phyloP scores from a whole-genome alignment of 2,113 vertebrate genomes.

The Chroicocephalus ridibundus region DNA sequence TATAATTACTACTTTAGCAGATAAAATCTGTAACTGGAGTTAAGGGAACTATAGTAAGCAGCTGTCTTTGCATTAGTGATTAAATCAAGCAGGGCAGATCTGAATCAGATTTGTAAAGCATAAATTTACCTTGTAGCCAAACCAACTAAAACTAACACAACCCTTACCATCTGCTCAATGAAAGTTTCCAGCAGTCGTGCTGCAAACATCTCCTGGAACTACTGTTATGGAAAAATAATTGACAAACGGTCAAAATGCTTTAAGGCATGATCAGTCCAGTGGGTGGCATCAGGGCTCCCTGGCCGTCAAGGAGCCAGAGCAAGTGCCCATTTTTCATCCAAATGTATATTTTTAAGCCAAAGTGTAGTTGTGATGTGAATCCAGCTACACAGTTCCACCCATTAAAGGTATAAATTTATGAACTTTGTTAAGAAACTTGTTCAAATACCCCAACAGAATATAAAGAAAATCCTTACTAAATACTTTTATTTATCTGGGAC shows the following conservation, averaged over 20 bases:
- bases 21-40: conserved; percentile 59
- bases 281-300: background rate
- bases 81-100: conserved; percentile 65
- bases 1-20: conserved; percentile 68
- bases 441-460: background rate
- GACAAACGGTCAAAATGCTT: conserved; percentile 4
- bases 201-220: conserved; percentile 38
- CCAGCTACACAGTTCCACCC: background rate
- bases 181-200: background rate
- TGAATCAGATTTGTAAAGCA: conserved; percentile 68
- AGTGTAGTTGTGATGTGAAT: background rate
- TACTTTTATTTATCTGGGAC: background rate
- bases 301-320: background rate
- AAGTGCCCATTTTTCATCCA: background rate
- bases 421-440: background rate
- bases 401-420: background rate
- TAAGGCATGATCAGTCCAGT: background rate
- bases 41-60: conserved; percentile 60
- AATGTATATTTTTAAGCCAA: background rate
- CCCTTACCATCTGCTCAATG: conserved; percentile 46
- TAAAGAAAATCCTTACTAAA: background rate
- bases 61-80: conserved; percentile 65
- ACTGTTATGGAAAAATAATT: background rate
- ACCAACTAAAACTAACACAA: conserved; percentile 50
- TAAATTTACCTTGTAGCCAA: conserved; percentile 67